Percentiles rank a stretch among this genome's conserved stretches.
These are phyloP conservation scores for Plecotus auritus DNA, from an alignment of 2,113 vertebrate species.

Conservation along the genomic window DNA sequence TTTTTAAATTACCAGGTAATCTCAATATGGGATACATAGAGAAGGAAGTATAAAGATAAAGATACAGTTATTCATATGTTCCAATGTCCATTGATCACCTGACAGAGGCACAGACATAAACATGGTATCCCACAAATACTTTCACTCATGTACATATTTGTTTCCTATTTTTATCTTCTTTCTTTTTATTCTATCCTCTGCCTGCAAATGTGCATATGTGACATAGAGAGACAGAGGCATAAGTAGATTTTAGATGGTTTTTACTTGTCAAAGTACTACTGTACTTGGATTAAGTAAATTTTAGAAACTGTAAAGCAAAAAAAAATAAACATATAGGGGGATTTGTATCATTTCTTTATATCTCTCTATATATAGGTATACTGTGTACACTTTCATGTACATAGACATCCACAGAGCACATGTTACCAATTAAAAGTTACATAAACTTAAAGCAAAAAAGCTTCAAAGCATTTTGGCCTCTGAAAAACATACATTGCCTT, in stretches of 20 bases:
- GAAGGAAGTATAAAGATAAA: neutral
- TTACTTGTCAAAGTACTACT: neutral
- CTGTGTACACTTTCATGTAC: conserved; percentile 8
- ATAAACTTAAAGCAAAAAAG: conserved; percentile 63
- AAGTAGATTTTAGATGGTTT: neutral
- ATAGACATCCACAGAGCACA: conserved; percentile 36
- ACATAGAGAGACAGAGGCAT: neutral
- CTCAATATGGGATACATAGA: neutral
- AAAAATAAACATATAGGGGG: conserved; percentile 12
- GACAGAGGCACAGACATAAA: neutral
- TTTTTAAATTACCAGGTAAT: neutral
- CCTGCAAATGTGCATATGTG: neutral
- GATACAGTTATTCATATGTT: neutral
- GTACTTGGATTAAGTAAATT: conserved; percentile 17
- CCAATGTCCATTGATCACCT: rapidly evolving
- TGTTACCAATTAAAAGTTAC: conserved; percentile 66
- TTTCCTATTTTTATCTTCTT: neutral
- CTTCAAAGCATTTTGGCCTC: conserved; percentile 60
- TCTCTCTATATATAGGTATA: conserved; percentile 9
- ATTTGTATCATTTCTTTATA: conserved; percentile 32
- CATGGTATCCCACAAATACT: neutral
- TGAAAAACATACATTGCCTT: conserved; percentile 40
- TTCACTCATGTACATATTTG: neutral
- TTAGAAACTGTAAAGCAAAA: neutral
- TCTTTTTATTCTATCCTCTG: neutral